phyloP scores from a whole-genome alignment of 2,797 vertebrate genomes.

The Mormyrops boulengeri region DNA sequence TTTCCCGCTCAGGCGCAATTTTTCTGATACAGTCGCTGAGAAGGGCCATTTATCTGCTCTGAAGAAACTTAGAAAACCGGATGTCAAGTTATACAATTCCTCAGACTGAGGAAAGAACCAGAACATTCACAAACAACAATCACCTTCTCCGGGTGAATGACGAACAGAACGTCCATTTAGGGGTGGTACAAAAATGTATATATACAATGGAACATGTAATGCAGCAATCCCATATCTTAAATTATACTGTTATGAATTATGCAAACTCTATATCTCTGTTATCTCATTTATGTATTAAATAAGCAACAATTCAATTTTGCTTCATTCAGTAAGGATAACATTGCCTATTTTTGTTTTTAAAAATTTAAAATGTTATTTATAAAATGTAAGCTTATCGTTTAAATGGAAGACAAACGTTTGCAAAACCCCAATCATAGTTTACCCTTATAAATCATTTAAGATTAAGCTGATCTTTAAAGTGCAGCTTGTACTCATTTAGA shows the following conservation, averaged over 20 bases:
- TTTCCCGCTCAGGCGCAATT: background rate
- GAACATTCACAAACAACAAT: background rate
- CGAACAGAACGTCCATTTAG: background rate
- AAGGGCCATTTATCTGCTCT: background rate
- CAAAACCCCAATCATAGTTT: background rate
- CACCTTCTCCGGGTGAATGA: background rate
- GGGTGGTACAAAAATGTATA: background rate
- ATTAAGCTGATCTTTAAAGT: background rate
- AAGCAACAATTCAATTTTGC: background rate
- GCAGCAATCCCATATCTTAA: background rate
- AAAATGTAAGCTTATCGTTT: background rate
- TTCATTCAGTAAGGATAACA: background rate
- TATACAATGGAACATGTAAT: background rate
- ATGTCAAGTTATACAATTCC: background rate
- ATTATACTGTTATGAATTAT: background rate
- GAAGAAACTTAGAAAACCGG: background rate
- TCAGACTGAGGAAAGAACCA: background rate
- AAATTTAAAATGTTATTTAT: background rate
- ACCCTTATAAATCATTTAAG: background rate
- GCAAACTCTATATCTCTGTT: background rate
- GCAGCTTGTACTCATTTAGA: background rate
- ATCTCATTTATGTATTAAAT: background rate
- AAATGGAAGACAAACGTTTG: background rate
- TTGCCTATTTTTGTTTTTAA: background rate
- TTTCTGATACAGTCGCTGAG: background rate